These are phyloP conservation scores for Stegostoma tigrinum DNA, from an alignment of 2,113 vertebrate species.

Conservation along the genomic window DNA sequence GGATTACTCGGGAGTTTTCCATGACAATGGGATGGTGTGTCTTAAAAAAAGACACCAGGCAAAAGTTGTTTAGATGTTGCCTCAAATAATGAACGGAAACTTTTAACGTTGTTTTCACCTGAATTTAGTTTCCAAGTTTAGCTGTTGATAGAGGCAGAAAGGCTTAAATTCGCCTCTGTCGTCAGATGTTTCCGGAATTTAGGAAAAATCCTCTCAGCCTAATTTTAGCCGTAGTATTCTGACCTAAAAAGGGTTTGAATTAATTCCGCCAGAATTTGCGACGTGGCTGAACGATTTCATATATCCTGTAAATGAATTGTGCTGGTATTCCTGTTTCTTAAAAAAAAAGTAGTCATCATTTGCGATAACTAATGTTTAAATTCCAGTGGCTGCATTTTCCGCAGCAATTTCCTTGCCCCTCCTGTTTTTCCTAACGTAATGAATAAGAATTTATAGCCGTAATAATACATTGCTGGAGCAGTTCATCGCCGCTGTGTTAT, in stretches of 20 bases:
- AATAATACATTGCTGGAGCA: conserved; percentile 26
- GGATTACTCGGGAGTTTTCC: background rate
- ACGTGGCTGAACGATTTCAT: background rate
- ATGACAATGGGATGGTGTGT: too few relatives aligned
- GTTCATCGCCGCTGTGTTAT: conserved; percentile 20
- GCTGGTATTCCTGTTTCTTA: background rate
- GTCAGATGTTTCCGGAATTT: conserved; percentile 20
- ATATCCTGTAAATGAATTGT: too few relatives aligned
- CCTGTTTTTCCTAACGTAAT: conserved; percentile 36
- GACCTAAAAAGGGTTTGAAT: background rate
- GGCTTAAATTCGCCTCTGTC: background rate
- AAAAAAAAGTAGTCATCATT: background rate
- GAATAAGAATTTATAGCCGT: conserved; percentile 35
- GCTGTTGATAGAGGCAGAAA: background rate
- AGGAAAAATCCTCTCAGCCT: background rate
- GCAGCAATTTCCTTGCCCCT: conserved; percentile 8
- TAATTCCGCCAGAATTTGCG: background rate
- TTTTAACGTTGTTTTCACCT: background rate
- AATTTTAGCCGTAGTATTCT: background rate
- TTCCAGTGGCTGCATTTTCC: conserved; percentile 25
- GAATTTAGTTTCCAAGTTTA: background rate
- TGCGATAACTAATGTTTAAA: conserved; percentile 30
- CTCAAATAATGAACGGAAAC: conserved; percentile 21
- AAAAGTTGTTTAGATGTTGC: background rate
- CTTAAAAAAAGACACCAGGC: too few relatives aligned